A percentile compares a stretch with the other conserved stretches of the same genome.
Evolutionary conservation across 2,113 vertebrate species (phyloP).

Genomic region (Tachuris rubrigastra): DNA sequence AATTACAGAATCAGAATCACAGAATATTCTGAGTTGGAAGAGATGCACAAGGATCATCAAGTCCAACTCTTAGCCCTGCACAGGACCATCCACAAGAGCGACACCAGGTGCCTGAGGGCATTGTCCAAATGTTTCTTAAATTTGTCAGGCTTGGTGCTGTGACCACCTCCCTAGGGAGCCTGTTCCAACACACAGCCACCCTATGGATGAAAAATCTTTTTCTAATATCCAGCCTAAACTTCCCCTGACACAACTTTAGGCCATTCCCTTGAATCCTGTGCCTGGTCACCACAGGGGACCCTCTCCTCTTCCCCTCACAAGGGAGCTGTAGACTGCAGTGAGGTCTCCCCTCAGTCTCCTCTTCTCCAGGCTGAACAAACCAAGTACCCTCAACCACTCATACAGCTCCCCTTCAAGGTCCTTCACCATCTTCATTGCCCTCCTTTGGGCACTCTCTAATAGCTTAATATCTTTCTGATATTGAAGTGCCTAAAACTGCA

Average conservation of each 20-base stretch:
- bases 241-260: not conserved
- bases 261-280: not conserved
- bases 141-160: not conserved
- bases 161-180: not conserved
- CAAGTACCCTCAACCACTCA: not conserved
- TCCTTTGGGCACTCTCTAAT: not conserved
- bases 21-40: not conserved
- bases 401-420: not conserved
- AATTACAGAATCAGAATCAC: not conserved
- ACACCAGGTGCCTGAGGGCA: not conserved
- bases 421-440: not conserved
- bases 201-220: not conserved
- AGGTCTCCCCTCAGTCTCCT: not conserved
- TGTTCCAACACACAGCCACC: not conserved
- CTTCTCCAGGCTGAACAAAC: not conserved
- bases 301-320: not conserved
- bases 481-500: not conserved
- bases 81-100: not conserved
- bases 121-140: rapidly evolving
- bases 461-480: not conserved
- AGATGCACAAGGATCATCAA: too few relatives aligned
- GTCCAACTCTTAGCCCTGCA: not conserved
- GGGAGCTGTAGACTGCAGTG: not conserved
- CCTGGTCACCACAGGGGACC: not conserved
- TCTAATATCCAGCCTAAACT: not conserved